Evolutionary conservation across 2,113 vertebrate species (phyloP).

Genomic region (Notothenia coriiceps): DNA sequence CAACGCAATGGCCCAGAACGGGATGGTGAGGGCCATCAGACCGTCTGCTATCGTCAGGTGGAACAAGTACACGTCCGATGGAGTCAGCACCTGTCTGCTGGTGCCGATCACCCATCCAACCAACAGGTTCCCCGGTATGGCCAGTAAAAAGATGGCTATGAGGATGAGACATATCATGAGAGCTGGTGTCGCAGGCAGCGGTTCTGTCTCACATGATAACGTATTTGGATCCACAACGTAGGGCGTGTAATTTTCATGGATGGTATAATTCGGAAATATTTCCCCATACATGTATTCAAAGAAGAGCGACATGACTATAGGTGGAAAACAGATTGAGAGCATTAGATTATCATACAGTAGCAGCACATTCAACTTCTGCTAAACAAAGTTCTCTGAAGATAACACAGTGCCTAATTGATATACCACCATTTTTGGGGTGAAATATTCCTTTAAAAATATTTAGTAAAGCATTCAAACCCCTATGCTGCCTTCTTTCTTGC

Average conservation of each 20-base stretch:
- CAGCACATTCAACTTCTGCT: neutral
- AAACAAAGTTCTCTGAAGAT: no score
- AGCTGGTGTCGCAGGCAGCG: neutral
- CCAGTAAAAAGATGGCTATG: conserved; percentile 71
- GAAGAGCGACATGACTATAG: neutral
- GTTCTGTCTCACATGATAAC: fast-evolving
- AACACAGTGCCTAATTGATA: no score
- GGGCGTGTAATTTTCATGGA: fast-evolving
- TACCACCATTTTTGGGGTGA: no score
- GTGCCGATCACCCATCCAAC: conserved; percentile 76
- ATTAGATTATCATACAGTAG: neutral
- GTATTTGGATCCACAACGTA: neutral
- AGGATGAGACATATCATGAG: conserved; percentile 25
- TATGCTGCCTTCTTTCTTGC: no score
- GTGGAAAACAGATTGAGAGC: neutral
- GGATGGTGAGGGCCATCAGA: conserved; percentile 78
- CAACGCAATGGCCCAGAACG: conserved; percentile 48
- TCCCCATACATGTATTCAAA: fast-evolving
- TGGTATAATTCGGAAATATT: neutral
- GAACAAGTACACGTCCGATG: conserved; percentile 80
- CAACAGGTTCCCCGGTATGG: conserved; percentile 78
- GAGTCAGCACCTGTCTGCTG: conserved; percentile 53
- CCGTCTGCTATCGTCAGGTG: conserved; percentile 79
- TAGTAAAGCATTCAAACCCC: no score
- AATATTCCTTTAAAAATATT: no score